phyloP scores from a whole-genome alignment of 2,888 invertebrate genomes.

The Volucella inflata region DNA sequence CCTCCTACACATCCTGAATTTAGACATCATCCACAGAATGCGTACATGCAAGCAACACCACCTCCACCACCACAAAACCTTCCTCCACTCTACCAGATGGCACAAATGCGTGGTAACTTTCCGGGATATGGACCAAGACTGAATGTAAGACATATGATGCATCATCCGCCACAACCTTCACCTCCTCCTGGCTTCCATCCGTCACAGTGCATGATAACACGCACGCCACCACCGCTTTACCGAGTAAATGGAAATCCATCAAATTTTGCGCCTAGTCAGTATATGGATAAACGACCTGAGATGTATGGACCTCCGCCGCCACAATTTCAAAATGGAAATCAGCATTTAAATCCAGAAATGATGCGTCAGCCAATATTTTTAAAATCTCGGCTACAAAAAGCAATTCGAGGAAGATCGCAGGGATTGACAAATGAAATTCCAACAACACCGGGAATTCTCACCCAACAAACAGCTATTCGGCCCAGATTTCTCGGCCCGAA shows the following conservation, averaged over 20 bases:
- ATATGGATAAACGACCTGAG: constrained; percentile 64
- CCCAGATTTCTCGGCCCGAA: constrained; percentile 65
- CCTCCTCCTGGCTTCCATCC: constrained; percentile 66
- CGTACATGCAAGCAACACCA: constrained; percentile 45
- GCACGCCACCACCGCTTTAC: constrained; percentile 75
- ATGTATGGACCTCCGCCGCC: constrained; percentile 56
- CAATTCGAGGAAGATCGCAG: constrained; percentile 56
- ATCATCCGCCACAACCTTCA: constrained; percentile 64
- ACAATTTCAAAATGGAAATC: constrained; percentile 50
- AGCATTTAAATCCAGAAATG: constrained; percentile 68
- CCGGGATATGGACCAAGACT: constrained; percentile 56
- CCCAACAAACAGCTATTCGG: constrained; percentile 63
- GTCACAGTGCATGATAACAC: constrained; percentile 55
- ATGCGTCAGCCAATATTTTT: constrained; percentile 75
- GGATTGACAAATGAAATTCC: constrained; percentile 55
- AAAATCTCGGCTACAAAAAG: constrained; percentile 75
- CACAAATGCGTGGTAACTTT: constrained; percentile 67
- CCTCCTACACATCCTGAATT: constrained; percentile 43
- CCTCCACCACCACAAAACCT: constrained; percentile 70
- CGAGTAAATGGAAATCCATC: constrained; percentile 61
- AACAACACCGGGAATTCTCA: constrained; percentile 53
- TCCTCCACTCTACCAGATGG: constrained; percentile 65
- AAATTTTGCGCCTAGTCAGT: constrained; percentile 68
- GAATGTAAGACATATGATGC: constrained; percentile 62
- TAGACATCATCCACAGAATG: constrained; percentile 40